Base-by-base conservation (phyloP, 2,888 invertebrate species). In the Cheilosia soror region DNA sequence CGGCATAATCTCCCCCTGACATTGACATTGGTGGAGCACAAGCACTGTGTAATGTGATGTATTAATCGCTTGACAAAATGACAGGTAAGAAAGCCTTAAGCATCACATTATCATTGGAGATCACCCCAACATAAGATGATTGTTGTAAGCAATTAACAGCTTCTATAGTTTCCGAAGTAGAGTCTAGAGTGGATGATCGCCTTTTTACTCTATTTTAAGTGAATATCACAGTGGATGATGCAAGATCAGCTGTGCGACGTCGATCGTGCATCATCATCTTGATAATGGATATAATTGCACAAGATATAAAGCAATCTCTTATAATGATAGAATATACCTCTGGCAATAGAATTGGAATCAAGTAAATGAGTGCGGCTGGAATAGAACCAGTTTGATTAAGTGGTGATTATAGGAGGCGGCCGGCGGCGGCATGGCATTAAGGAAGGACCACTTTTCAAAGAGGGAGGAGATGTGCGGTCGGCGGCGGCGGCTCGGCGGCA, bases 61-160 rank as follows among this genome's bases (percentile, higher is more conserved):
- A 73, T 68, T 83, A 78, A 63, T 83, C 62, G 44, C 49, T 82
- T 72, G 42, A 62, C 40, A 40, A 77, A 77, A 33, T 78, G 77
- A 78, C 77, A 77, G 65, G 60, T 47, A 71, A 31, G 31, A 53
- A 68, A 55, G 53, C 40, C 69, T 65, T 65, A 37, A 57, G 31
- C 60, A 44, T 80, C 58, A 51, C 6, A 58, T 53, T 40, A 69
- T 75, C 68, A 73, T 60, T 68, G 11, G 13, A 73, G 68, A 78
- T 83, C 73, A 66, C 73, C 69, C 69, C 20, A 20, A 20, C 20
- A 58, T 27, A 29, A 5, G 27, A 51, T 53, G 65, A 72, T 55
- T 25, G 47, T 71, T 77, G 47, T 53, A 66, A 77, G 71, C 65
- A 71, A 69, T 76, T 82, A 58, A 58, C 42, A 51, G 42, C 63